Percentiles rank a stretch among this genome's conserved stretches.
These are phyloP conservation scores for Bombus impatiens DNA, from an alignment of 1,140 invertebrate genomes.

Conservation along the genomic window DNA sequence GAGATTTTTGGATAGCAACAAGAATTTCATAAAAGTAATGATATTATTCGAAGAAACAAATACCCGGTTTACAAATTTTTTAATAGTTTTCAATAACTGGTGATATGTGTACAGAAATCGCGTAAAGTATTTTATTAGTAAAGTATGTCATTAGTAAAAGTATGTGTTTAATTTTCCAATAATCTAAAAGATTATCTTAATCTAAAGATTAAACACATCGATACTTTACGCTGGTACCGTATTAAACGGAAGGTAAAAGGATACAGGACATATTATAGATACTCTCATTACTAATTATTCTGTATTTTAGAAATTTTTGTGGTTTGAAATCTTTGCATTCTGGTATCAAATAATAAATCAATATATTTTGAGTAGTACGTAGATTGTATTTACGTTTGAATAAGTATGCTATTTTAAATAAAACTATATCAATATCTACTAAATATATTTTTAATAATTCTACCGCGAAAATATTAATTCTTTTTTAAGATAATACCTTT, in stretches of 20 bases:
- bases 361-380: conserved; percentile 56
- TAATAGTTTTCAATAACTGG: conserved; percentile 23
- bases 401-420: conserved; percentile 54
- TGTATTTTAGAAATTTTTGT: conserved; percentile 49
- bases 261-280: conserved; percentile 49
- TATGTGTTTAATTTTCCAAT: conserved; percentile 41
- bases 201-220: conserved; percentile 2
- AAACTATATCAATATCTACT: conserved; percentile 41
- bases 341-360: conserved; percentile 25
- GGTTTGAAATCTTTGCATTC: conserved; percentile 37
- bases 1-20: conserved; percentile 3
- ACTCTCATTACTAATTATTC: conserved; percentile 17
- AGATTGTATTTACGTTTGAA: conserved; percentile 56
- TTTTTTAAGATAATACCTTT: conserved; percentile 8
- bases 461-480: conserved; percentile 3
- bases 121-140: conserved; percentile 60
- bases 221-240: conserved; percentile 38
- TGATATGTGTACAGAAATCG: conserved; percentile 33
- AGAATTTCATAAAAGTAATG: conserved; percentile 2
- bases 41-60: conserved; percentile 13
- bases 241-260: conserved; percentile 43
- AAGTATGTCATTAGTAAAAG: conserved; percentile 53
- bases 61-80: conserved; percentile 5
- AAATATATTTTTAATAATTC: conserved; percentile 49
- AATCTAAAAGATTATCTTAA: conserved; percentile 13